Evolutionary conservation across 2,797 vertebrate species (phyloP), one percentile per base, ranked within the genome.

Genomic region (Eospalax fontanierii): DNA sequence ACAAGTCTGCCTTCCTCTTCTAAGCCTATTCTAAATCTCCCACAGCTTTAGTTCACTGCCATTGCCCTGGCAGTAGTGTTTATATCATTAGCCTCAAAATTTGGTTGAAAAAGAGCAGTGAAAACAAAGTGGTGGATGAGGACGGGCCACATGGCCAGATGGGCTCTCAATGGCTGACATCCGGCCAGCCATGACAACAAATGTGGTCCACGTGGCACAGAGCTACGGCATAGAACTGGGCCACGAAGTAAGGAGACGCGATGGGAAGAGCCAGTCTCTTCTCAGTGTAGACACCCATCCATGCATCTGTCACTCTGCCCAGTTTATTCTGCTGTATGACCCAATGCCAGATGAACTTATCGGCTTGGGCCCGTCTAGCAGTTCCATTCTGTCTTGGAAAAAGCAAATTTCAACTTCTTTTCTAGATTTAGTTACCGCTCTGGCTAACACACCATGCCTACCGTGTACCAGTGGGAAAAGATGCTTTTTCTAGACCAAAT

Each of bases 1-100:
- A 76, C 10, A 54, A 2, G 28, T 80, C 24, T 57, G 71, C 43
- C 38, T 83, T 95, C 46, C n/a, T 96, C 38, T 81, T 65, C 54
- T 18, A 66, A 24, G 43, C 22, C 8, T 65, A 43, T 70, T 81
- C 28, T 87, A 88, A 80, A 66, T n/a, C 83, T 18, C 40, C 8
- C 50, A 9, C 19, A 4, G 82, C 82, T 96, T 57, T 63, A 81
- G 92, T 92, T 80, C 79, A 66, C 71, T 75, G 86, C 90, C 63
- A 90, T 79, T 78, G 68, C 83, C 50, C 11, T 24, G 81, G 33
- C 38, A 88, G 75, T 9, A 38, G 68, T 96, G 94, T 97, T 97
- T 96, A 92, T 84, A 94, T 96, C 83, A 96, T 96, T 94, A 97
- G 89, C 93, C 95, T 96, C 83, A 92, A 96, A 97, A 96, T 97